Percentiles rank a stretch among this genome's conserved stretches.
These are phyloP conservation scores for Parthenolecanium corni DNA, from an alignment of 2,888 invertebrate genomes.

Conservation along the genomic window DNA sequence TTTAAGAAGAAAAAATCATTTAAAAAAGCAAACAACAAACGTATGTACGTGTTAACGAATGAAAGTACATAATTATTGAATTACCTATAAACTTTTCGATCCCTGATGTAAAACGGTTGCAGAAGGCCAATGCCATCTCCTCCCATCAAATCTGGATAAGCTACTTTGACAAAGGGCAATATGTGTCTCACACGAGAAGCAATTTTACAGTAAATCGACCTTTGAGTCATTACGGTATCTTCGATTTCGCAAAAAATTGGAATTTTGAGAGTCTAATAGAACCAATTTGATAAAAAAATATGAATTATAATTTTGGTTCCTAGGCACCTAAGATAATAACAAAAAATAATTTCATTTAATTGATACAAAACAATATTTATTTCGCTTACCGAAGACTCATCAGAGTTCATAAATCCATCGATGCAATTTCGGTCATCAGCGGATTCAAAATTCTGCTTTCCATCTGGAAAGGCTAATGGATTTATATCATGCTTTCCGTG, in stretches of 20 bases:
- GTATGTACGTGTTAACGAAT: neutral
- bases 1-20: too few species aligned
- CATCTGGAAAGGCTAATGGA: neutral
- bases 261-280: constrained; percentile 6
- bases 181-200: constrained; percentile 51
- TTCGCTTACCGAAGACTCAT: neutral
- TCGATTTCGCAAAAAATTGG: constrained; percentile 15
- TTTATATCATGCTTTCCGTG: constrained; percentile 11
- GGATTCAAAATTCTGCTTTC: neutral
- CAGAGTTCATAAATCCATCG: neutral
- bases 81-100: constrained; percentile 44
- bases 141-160: constrained; percentile 57
- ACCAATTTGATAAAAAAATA: too few species aligned
- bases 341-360: too few species aligned
- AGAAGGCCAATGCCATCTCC: constrained; percentile 38
- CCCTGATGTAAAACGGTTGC: constrained; percentile 50
- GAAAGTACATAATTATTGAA: neutral
- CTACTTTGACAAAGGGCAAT: constrained; percentile 58
- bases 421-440: neutral
- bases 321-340: too few species aligned
- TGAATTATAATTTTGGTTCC: too few species aligned
- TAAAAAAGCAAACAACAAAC: too few species aligned
- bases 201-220: constrained; percentile 43
- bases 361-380: neutral
- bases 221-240: constrained; percentile 11